A percentile compares a stretch with the other conserved stretches of the same genome.
Evolutionary conservation across 2,888 invertebrate species (phyloP).

Genomic region (Mantis religiosa): DNA sequence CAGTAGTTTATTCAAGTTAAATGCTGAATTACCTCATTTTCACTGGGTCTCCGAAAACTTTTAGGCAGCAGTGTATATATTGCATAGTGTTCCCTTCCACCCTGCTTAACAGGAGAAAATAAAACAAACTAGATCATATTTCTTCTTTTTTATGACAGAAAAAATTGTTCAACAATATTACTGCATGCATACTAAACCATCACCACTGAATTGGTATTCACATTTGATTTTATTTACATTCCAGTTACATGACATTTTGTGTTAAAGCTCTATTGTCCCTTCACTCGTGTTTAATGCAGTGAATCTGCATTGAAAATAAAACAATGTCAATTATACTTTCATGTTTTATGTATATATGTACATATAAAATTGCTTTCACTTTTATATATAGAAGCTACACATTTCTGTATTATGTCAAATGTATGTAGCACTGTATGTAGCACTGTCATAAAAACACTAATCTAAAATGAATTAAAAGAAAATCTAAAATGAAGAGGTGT

Average conservation of each 20-base stretch:
- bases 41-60: too few relatives aligned
- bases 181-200: neutral
- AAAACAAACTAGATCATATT: neutral
- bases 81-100: too few relatives aligned
- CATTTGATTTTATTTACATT: neutral
- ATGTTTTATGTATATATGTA: neutral
- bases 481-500: neutral
- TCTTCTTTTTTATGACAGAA: neutral
- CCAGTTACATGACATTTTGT: neutral
- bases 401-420: neutral
- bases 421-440: neutral
- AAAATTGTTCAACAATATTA: neutral
- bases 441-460: neutral
- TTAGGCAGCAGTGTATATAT: too few relatives aligned
- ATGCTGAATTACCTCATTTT: too few relatives aligned
- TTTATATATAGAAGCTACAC: neutral
- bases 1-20: too few relatives aligned
- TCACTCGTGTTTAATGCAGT: neutral
- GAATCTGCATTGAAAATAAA: neutral
- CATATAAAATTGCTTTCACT: neutral
- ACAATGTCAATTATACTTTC: neutral
- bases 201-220: neutral
- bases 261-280: neutral
- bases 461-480: neutral
- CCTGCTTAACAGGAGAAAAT: too few relatives aligned